phyloP scores from a whole-genome alignment of 2,113 vertebrate genomes.

The Cheirogaleus medius region DNA sequence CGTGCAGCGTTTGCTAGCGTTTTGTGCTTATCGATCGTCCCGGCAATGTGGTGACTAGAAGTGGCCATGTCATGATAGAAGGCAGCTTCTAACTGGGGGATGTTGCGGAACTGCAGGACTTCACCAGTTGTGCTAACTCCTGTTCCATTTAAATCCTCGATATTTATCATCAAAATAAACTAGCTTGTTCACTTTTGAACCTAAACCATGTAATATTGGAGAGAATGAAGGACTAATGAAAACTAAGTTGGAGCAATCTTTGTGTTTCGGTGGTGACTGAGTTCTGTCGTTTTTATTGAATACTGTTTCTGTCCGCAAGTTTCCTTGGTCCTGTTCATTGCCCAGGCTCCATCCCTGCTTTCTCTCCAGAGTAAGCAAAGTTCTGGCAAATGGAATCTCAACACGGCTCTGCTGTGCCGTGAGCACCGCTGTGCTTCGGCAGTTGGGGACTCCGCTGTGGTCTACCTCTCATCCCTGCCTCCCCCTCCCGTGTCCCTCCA shows the following conservation, averaged over 20 bases:
- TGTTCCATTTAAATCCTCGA: not conserved
- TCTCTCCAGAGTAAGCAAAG: not conserved
- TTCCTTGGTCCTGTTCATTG: not conserved
- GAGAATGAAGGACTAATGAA: not conserved
- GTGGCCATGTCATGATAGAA: not conserved
- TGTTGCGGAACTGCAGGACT: not conserved
- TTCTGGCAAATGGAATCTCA: fast-evolving
- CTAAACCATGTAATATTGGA: too few relatives aligned
- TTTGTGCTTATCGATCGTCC: not conserved
- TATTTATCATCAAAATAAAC: not conserved
- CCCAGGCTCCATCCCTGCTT: fast-evolving
- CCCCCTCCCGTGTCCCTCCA: too few relatives aligned
- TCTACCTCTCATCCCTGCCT: too few relatives aligned
- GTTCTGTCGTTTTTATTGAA: not conserved
- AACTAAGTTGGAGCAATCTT: not conserved
- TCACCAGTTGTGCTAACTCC: fast-evolving
- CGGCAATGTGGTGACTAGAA: not conserved
- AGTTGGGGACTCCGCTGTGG: not conserved
- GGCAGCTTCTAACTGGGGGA: not conserved
- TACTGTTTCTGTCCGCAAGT: fast-evolving
- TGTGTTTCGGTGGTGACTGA: not conserved
- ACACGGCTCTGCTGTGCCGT: too few relatives aligned
- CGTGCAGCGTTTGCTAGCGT: not conserved
- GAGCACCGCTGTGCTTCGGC: not conserved
- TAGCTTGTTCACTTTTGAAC: not conserved